phyloP scores from a whole-genome alignment of 2,888 invertebrate genomes.

The Didymodactylos carnosus region DNA sequence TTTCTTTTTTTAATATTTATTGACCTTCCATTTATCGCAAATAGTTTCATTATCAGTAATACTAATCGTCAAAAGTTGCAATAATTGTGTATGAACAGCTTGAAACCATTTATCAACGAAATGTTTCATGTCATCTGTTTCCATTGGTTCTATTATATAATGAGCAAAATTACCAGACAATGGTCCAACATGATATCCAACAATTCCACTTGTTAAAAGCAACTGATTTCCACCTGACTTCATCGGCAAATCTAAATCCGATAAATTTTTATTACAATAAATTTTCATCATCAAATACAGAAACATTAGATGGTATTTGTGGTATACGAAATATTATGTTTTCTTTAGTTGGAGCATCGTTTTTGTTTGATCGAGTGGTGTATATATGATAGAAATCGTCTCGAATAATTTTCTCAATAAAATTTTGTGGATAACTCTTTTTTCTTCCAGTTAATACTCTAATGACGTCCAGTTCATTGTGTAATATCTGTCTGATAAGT shows the following conservation, averaged over 20 bases:
- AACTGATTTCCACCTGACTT: not conserved
- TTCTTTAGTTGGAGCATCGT: not conserved
- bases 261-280: too few relatives aligned
- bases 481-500: not conserved
- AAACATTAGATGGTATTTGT: too few relatives aligned
- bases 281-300: too few relatives aligned
- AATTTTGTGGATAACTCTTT: not conserved
- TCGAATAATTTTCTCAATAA: not conserved
- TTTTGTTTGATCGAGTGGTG: too few relatives aligned
- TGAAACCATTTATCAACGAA: not conserved
- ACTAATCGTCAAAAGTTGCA: not conserved
- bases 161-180: not conserved
- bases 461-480: not conserved
- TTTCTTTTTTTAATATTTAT: not conserved
- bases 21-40: not conserved
- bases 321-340: not conserved
- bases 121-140: not conserved
- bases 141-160: not conserved
- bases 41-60: not conserved
- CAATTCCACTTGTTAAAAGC: not conserved
- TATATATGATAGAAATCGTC: not conserved
- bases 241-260: too few relatives aligned
- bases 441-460: not conserved
- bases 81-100: not conserved
- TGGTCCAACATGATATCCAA: not conserved